phyloP scores from a whole-genome alignment of 2,113 vertebrate genomes.

The Echinops telfairi region DNA sequence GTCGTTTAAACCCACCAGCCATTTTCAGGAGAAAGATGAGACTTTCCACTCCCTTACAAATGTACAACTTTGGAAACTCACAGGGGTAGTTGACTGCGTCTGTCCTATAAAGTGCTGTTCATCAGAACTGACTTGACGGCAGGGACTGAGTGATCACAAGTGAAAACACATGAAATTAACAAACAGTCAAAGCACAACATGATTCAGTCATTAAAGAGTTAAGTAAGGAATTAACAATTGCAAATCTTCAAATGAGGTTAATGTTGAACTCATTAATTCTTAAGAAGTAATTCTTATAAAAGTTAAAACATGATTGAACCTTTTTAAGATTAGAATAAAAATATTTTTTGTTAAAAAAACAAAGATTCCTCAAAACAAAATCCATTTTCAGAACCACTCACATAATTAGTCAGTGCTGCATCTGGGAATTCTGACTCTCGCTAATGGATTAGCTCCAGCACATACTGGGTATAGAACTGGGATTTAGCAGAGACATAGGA shows the following conservation, averaged over 20 bases:
- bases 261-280: neutral
- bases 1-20: too few species aligned
- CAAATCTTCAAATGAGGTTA: neutral
- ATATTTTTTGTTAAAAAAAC: neutral
- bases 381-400: conserved; percentile 28
- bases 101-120: too few species aligned
- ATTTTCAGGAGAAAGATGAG: too few species aligned
- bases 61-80: too few species aligned
- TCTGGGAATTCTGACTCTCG: neutral
- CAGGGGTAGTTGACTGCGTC: too few species aligned
- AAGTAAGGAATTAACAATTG: neutral
- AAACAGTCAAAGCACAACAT: too few species aligned
- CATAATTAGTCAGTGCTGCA: neutral
- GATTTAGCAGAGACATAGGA: neutral
- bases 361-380: neutral
- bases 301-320: neutral
- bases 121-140: too few species aligned
- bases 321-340: conserved; percentile 21
- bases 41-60: too few species aligned
- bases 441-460: neutral
- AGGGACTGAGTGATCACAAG: too few species aligned
- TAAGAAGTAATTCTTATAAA: neutral
- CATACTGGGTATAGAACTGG: neutral
- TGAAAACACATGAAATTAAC: too few species aligned
- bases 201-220: neutral